Percentiles rank a stretch among this genome's conserved stretches.
phyloP scores from a whole-genome alignment of 2,113 vertebrate species.

The Solea solea region DNA sequence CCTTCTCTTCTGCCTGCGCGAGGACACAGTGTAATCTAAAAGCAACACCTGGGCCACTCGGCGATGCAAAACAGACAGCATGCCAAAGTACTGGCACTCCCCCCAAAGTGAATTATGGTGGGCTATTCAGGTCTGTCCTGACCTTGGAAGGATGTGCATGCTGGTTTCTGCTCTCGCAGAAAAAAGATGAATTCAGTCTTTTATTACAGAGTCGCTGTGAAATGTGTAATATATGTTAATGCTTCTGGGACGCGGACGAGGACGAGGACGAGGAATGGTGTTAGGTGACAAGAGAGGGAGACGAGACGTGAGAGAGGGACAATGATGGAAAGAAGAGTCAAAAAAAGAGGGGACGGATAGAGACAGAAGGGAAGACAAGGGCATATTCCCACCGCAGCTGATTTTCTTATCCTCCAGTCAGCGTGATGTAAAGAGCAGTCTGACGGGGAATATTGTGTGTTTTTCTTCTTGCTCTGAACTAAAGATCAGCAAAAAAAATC shows the following conservation, averaged over 20 bases:
- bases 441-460: slow-evolving; percentile 1
- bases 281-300: slow-evolving; percentile 4
- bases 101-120: slow-evolving; percentile 71
- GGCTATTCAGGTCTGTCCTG: slow-evolving; percentile 74
- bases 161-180: slow-evolving; percentile 36
- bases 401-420: slow-evolving; percentile 39
- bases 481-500: slow-evolving; percentile 7
- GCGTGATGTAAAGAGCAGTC: slow-evolving; percentile 28
- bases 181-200: slow-evolving; percentile 68
- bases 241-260: slow-evolving; percentile 46
- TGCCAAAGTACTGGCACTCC: slow-evolving; percentile 68
- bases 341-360: slow-evolving; percentile 34
- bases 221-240: slow-evolving; percentile 79
- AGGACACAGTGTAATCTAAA: slow-evolving; percentile 79
- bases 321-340: slow-evolving; percentile 57
- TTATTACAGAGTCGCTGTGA: slow-evolving; percentile 67
- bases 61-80: slow-evolving; percentile 70
- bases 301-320: slow-evolving; percentile 20
- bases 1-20: slow-evolving; percentile 62
- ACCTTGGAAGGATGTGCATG: slow-evolving; percentile 69
- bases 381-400: slow-evolving; percentile 41
- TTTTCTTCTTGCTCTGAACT: neutral
- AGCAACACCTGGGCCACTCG: slow-evolving; percentile 79
- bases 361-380: slow-evolving; percentile 57
- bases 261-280: slow-evolving; percentile 26